Evolutionary conservation across 2,113 vertebrate genomes (phyloP).

Genomic region (Gambusia affinis): DNA sequence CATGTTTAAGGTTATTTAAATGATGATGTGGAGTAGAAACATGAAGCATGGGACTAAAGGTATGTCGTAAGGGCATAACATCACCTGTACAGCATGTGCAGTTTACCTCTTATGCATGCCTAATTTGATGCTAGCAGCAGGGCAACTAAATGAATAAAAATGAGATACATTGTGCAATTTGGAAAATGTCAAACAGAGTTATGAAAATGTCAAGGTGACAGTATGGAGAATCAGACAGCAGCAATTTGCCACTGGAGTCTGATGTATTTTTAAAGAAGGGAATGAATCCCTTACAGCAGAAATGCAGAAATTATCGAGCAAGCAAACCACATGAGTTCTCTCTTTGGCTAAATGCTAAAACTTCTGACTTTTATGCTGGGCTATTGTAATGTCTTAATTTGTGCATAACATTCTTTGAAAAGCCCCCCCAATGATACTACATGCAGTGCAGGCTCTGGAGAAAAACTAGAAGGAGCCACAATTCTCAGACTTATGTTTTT

Average conservation of each 20-base stretch:
- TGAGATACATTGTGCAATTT: constrained; percentile 39
- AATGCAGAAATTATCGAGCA: constrained; percentile 6
- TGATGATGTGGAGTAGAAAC: constrained; percentile 10
- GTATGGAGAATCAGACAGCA: constrained; percentile 5
- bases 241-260: constrained; percentile 2
- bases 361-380: not conserved
- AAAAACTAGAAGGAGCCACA: not conserved
- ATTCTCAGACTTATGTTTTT: not conserved
- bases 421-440: not conserved
- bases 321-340: not conserved
- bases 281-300: constrained; percentile 10
- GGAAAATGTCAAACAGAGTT: constrained; percentile 48
- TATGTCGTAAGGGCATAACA: not conserved
- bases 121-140: constrained; percentile 20
- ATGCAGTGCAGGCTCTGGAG: not conserved
- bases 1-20: constrained; percentile 19
- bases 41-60: constrained; percentile 16
- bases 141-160: constrained; percentile 32
- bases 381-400: not conserved
- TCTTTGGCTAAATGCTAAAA: not conserved
- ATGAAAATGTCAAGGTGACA: constrained; percentile 56
- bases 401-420: not conserved
- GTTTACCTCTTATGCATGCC: constrained; percentile 1
- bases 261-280: constrained; percentile 6
- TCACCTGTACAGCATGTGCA: constrained; percentile 9